A percentile compares a stretch with the other conserved stretches of the same genome.
These are phyloP conservation scores for Hystrix cristata DNA, from an alignment of 2,113 vertebrate species.

Conservation along the genomic window DNA sequence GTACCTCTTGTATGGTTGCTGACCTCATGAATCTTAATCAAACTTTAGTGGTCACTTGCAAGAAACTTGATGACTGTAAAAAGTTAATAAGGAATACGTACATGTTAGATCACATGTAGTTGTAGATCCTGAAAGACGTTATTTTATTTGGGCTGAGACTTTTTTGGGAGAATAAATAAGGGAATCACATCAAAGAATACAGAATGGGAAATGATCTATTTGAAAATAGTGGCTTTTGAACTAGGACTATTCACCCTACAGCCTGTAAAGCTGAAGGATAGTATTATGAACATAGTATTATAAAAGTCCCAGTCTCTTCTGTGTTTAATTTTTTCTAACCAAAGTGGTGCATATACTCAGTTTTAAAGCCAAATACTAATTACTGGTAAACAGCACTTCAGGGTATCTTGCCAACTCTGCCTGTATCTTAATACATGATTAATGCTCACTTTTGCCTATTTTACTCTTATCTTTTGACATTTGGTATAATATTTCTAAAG, in stretches of 20 bases:
- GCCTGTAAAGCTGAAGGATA: neutral
- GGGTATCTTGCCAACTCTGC: neutral
- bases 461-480: neutral
- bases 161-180: neutral
- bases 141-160: neutral
- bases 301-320: neutral
- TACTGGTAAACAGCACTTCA: neutral
- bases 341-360: neutral
- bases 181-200: neutral
- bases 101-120: neutral
- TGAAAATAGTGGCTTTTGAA: constrained; percentile 39
- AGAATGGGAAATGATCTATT: neutral
- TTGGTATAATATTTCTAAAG: constrained; percentile 21
- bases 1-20: neutral
- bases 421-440: neutral
- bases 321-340: neutral
- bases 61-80: neutral
- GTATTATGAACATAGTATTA: neutral
- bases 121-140: neutral
- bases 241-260: neutral
- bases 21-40: constrained; percentile 7
- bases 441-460: neutral
- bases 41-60: neutral
- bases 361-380: constrained; percentile 25
- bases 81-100: neutral